Evolutionary conservation across 2,888 invertebrate species (phyloP).

Genomic region (Agonopterix subpropinquella): DNA sequence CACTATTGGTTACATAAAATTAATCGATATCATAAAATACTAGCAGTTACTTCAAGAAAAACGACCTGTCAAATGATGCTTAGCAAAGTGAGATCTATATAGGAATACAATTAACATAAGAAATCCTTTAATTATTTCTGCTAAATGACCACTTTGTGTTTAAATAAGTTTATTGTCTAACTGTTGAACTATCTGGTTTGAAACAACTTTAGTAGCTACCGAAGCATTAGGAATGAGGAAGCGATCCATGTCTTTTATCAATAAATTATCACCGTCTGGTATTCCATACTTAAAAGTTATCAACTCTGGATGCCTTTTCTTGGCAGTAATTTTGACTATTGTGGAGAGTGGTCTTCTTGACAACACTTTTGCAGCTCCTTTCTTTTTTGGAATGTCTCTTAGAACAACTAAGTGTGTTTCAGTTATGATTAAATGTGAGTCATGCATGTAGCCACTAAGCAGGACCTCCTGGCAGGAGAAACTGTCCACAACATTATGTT

Average conservation of each 20-base stretch:
- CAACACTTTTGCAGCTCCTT: constrained; percentile 89
- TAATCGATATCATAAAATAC: no score
- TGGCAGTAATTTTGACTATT: constrained; percentile 97
- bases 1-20: no score
- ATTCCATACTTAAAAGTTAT: constrained; percentile 98
- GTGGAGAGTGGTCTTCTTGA: constrained; percentile 91
- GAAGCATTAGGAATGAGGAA: constrained; percentile 95
- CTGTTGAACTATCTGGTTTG: constrained; percentile 85
- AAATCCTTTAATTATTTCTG: neutral
- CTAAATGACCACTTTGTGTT: neutral
- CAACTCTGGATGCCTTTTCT: constrained; percentile 95
- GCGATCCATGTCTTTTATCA: constrained; percentile 92
- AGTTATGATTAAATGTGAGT: constrained; percentile 91
- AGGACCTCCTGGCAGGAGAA: constrained; percentile 96
- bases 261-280: constrained; percentile 85
- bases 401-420: constrained; percentile 90
- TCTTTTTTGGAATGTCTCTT: constrained; percentile 84
- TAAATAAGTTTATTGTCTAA: constrained; percentile 45
- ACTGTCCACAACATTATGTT: constrained; percentile 88
- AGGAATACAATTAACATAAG: neutral
- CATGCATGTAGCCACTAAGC: constrained; percentile 90
- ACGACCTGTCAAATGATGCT: no score
- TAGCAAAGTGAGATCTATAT: neutral
- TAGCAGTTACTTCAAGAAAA: no score
- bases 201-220: constrained; percentile 91